These are phyloP conservation scores for Lacanobia wlatinum DNA, from an alignment of 2,888 invertebrate species.

Conservation along the genomic window DNA sequence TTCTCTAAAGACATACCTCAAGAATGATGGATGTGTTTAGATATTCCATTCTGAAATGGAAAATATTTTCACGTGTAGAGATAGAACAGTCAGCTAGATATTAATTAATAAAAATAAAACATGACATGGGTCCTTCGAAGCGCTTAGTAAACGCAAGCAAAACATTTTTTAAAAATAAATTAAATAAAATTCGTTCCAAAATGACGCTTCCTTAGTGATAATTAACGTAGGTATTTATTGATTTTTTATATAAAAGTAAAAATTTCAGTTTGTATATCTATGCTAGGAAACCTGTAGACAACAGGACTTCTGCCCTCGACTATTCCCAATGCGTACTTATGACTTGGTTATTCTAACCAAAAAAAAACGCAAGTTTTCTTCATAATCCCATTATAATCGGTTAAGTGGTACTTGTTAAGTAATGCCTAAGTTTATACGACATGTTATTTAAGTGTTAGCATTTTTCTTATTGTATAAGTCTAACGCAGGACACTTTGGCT, in stretches of 20 bases:
- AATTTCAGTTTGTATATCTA: conserved; percentile 69
- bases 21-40: conserved; percentile 31
- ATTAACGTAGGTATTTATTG: conserved; percentile 78
- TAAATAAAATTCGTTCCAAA: conserved; percentile 72
- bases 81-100: conserved; percentile 61
- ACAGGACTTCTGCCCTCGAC: conserved; percentile 58
- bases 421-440: conserved; percentile 89
- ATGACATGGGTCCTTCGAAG: conserved; percentile 67
- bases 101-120: conserved; percentile 40
- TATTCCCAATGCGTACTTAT: conserved; percentile 64
- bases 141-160: conserved; percentile 61
- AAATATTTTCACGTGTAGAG: conserved; percentile 45
- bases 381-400: conserved; percentile 73
- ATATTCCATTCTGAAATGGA: conserved; percentile 42
- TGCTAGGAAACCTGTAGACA: conserved; percentile 62
- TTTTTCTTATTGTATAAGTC: conserved; percentile 86
- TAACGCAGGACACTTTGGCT: conserved; percentile 82
- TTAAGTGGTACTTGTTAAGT: conserved; percentile 88
- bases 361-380: conserved; percentile 63
- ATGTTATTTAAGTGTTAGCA: conserved; percentile 88
- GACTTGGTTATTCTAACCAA: conserved; percentile 56
- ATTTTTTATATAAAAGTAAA: conserved; percentile 68
- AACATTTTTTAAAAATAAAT: conserved; percentile 53
- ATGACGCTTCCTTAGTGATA: conserved; percentile 82
- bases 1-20: conserved; percentile 38